Evolutionary conservation across 2,888 invertebrate genomes (phyloP).

Genomic region (Dioctria rufipes): DNA sequence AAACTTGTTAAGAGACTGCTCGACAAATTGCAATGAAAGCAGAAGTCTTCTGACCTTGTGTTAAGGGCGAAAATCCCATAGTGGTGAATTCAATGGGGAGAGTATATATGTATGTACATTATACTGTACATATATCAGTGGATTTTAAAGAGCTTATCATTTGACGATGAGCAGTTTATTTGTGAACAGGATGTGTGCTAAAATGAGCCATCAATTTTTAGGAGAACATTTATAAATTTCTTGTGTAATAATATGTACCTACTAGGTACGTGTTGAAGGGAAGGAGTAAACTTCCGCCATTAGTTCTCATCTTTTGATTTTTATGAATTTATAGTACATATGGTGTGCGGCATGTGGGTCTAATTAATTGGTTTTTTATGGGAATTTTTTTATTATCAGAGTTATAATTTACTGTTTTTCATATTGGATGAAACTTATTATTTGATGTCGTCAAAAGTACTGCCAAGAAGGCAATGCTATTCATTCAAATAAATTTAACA

Average conservation of each 20-base stretch:
- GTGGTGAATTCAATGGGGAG: constrained; percentile 22
- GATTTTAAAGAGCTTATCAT: constrained; percentile 50
- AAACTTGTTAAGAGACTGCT: constrained; percentile 22
- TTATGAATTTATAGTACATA: constrained; percentile 2
- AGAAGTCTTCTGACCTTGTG: constrained; percentile 5
- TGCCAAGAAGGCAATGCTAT: too few species aligned
- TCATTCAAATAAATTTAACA: too few species aligned
- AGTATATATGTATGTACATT: neutral
- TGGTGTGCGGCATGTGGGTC: neutral
- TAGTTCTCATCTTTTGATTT: constrained; percentile 40
- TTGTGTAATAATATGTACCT: neutral
- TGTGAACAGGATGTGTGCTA: constrained; percentile 26
- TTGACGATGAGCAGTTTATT: constrained; percentile 28
- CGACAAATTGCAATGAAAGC: constrained; percentile 7
- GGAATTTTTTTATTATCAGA: too few species aligned
- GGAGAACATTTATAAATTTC: neutral
- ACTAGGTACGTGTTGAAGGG: constrained; percentile 6
- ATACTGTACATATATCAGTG: neutral
- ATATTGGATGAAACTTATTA: too few species aligned
- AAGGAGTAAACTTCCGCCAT: constrained; percentile 51
- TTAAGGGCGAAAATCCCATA: neutral
- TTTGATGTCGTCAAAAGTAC: too few species aligned
- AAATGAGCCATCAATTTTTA: constrained; percentile 46
- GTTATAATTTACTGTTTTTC: too few species aligned
- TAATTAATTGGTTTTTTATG: too few species aligned